Conservation (phyloP, 1,140 invertebrate genomes). For the Anagrus nilaparvatae region DNA sequence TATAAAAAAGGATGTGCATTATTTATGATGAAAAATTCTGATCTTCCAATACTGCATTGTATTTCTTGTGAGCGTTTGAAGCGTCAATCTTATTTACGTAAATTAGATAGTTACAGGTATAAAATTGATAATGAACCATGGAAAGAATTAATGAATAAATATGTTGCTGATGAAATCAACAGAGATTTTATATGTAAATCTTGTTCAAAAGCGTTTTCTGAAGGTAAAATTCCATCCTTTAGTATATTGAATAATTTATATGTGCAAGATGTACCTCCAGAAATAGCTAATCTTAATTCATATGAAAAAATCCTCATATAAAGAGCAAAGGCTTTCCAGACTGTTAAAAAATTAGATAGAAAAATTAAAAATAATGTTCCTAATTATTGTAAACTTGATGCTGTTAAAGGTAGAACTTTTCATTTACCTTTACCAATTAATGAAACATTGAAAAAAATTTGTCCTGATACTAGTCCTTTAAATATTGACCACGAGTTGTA, state of each 20-base stretch:
- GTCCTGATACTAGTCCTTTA: slow-evolving; percentile 13
- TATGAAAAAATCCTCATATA: slow-evolving; percentile 26
- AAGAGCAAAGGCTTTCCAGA: slow-evolving; percentile 30
- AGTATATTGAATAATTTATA: slow-evolving; percentile 17
- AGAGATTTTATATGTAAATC: slow-evolving; percentile 16
- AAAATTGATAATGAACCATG: slow-evolving; percentile 12
- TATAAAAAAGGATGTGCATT: too few species aligned
- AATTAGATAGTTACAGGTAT: too few species aligned
- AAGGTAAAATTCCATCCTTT: slow-evolving; percentile 9
- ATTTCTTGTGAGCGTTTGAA: too few species aligned
- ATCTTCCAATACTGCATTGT: too few species aligned
- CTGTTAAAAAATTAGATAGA: slow-evolving; percentile 21
- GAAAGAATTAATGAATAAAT: not conserved
- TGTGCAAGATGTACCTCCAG: slow-evolving; percentile 7
- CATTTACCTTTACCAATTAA: slow-evolving; percentile 27
- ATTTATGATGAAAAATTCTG: too few species aligned
- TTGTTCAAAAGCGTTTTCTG: slow-evolving; percentile 14
- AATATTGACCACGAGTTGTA: slow-evolving; percentile 21
- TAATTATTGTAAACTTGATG: slow-evolving; percentile 18
- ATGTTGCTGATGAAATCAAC: not conserved
- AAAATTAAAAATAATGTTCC: slow-evolving; percentile 23
- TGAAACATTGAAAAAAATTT: slow-evolving; percentile 24
- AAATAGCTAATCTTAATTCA: slow-evolving; percentile 17
- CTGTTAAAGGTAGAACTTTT: slow-evolving; percentile 27
- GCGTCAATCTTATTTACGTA: too few species aligned